A percentile compares a stretch with the other conserved stretches of the same genome.
phyloP scores from a whole-genome alignment of 2,113 vertebrate genomes.

The Pseudorectes ferrugineus region DNA sequence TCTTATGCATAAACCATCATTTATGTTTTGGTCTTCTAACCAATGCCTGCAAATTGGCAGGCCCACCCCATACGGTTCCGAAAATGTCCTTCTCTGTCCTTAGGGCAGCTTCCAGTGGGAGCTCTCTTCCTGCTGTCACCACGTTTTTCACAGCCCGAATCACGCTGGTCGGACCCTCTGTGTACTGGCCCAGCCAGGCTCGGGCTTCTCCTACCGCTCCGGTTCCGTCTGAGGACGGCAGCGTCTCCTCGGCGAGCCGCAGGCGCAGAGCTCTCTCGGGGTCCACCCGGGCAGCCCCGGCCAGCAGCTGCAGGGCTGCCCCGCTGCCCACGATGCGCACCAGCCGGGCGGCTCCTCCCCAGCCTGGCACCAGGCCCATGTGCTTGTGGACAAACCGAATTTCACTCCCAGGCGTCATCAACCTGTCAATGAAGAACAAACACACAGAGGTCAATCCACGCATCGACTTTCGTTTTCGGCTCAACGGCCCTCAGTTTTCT shows the following conservation, averaged over 20 bases:
- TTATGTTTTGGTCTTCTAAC: slow-evolving; percentile 79
- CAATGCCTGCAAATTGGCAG: slow-evolving; percentile 85
- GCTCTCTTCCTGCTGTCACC: slow-evolving; percentile 81
- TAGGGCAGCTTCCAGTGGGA: slow-evolving; percentile 82
- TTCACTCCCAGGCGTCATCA: slow-evolving; percentile 85
- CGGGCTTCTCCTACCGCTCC: slow-evolving; percentile 64
- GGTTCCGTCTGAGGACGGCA: slow-evolving; percentile 45
- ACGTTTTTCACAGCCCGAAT: slow-evolving; percentile 84
- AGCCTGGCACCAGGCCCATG: slow-evolving; percentile 93
- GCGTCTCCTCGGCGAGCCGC: slow-evolving; percentile 76
- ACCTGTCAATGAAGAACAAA: slow-evolving; percentile 67
- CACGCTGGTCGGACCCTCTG: slow-evolving; percentile 76
- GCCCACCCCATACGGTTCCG: slow-evolving; percentile 88
- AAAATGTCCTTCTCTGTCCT: slow-evolving; percentile 84
- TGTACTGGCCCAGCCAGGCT: slow-evolving; percentile 79
- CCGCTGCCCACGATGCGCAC: slow-evolving; percentile 77
- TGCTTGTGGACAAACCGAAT: slow-evolving; percentile 95
- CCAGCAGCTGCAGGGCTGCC: slow-evolving; percentile 82
- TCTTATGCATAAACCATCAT: slow-evolving; percentile 28
- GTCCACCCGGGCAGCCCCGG: slow-evolving; percentile 70
- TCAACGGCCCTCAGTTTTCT: neutral
- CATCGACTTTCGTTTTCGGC: neutral
- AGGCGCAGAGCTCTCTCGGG: slow-evolving; percentile 73
- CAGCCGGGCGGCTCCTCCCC: slow-evolving; percentile 87
- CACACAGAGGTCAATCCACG: neutral